Evolutionary conservation across 92 coral and sea anemone genomes (phyloP), one percentile per base, ranked within the genome.

Genomic region (Micromussa lordhowensis): DNA sequence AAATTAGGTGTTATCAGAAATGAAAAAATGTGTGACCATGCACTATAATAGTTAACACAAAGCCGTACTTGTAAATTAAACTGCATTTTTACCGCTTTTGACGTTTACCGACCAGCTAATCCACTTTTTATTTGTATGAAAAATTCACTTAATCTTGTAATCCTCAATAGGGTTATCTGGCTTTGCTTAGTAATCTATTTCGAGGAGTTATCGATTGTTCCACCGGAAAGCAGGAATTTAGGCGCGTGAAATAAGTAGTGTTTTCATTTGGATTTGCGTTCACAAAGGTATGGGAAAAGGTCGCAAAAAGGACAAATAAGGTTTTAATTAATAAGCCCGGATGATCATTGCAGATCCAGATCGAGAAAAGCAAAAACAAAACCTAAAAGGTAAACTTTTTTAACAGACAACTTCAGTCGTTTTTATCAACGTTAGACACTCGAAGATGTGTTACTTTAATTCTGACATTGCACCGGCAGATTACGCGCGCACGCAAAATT

Each of bases 111-210:
- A 29, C 40, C 48, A 71, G 12, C 77, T 17, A 80, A 80, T 34
- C 73, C 74, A 35, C 30, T 61, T 80, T 35, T 63, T 80, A 59
- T 81, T 61, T 35, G 21, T 40, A 64, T 64, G 75, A 64, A 63
- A 61, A 64, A 81, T 81, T 81, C 38, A 63, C 34, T 81, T 35
- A 38, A 63, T 81, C 74, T 59, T 81, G 0, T 36, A 81, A 66
- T 83, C 78, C 78, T 49, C 78, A 30, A 21, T 49, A 32, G 53
- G 70, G 31, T 40, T 51, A 54, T 83, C 54, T 51, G 54, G 55
- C 68, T 61, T 69, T 83, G 35, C 28, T 30, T 24, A 26, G 35
- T 79, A 35, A 63, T 66, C 74, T 24, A 16, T 68, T 68, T 83
- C 68, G n/a, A 14, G 2, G 64, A 80, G 64, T 61, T 15, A 40